Conservation (phyloP, 2,797 vertebrate species). For the Argya squamiceps region DNA sequence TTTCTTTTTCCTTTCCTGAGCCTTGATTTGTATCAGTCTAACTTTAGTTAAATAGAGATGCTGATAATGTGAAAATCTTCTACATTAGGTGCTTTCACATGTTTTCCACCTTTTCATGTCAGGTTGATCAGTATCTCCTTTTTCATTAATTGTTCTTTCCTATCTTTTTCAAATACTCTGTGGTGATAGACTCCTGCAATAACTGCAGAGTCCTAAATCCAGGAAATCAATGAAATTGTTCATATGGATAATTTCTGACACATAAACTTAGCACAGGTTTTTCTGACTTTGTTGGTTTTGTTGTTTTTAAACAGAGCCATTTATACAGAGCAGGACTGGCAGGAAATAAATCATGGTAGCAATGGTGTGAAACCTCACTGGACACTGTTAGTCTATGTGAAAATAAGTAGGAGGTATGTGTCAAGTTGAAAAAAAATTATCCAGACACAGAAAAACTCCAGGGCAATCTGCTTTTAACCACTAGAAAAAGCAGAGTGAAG, state of each 20-base stretch:
- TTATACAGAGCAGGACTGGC: not conserved
- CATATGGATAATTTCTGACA: not conserved
- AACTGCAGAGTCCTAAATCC: not conserved
- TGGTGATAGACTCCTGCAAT: not conserved
- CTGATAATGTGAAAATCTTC: not conserved
- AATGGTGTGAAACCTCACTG: not conserved
- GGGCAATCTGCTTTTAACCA: not conserved
- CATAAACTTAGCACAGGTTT: not conserved
- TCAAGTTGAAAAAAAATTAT: not conserved
- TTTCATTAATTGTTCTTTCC: not conserved
- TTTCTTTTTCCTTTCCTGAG: not conserved
- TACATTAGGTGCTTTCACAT: not conserved
- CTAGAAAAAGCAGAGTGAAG: not conserved
- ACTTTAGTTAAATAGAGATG: not conserved
- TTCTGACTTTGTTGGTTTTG: not conserved
- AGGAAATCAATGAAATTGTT: not conserved
- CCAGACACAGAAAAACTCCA: not conserved
- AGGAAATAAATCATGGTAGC: conserved; percentile 1
- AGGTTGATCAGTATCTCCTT: not conserved
- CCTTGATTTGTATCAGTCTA: not conserved
- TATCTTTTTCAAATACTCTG: not conserved
- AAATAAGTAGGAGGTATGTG: not conserved
- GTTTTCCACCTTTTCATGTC: not conserved
- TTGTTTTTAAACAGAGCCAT: not conserved
- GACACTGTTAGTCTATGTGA: not conserved